phyloP scores from a whole-genome alignment of 2,113 vertebrate genomes.

The Callipepla californica region DNA sequence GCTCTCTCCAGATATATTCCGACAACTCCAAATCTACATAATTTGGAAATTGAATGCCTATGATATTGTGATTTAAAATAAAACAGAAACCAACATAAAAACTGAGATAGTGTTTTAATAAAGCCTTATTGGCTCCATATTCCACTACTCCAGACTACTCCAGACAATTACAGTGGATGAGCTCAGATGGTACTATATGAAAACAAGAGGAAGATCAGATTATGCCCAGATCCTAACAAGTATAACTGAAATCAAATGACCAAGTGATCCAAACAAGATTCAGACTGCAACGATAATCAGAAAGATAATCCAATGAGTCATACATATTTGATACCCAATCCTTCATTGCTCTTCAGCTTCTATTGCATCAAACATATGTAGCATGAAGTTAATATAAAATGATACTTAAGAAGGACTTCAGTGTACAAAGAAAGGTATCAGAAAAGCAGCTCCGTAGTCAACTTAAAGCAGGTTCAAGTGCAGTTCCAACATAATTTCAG shows the following conservation, averaged over 20 bases:
- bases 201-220: neutral
- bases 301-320: conserved; percentile 56
- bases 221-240: neutral
- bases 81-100: neutral
- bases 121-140: neutral
- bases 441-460: neutral
- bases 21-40: neutral
- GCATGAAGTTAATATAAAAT: neutral
- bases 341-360: neutral
- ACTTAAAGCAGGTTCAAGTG: neutral
- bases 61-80: neutral
- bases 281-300: conserved; percentile 28
- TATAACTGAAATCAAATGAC: conserved; percentile 10
- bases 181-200: neutral
- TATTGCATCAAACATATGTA: neutral
- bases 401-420: neutral
- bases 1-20: conserved; percentile 16
- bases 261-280: conserved; percentile 44
- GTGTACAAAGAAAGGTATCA: neutral
- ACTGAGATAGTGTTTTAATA: neutral
- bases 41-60: neutral
- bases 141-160: conserved; percentile 19
- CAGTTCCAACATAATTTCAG: neutral
- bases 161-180: neutral
- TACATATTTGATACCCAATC: neutral